These are phyloP conservation scores for Glyptemys insculpta DNA, from an alignment of 2,797 vertebrate genomes.

Conservation along the genomic window DNA sequence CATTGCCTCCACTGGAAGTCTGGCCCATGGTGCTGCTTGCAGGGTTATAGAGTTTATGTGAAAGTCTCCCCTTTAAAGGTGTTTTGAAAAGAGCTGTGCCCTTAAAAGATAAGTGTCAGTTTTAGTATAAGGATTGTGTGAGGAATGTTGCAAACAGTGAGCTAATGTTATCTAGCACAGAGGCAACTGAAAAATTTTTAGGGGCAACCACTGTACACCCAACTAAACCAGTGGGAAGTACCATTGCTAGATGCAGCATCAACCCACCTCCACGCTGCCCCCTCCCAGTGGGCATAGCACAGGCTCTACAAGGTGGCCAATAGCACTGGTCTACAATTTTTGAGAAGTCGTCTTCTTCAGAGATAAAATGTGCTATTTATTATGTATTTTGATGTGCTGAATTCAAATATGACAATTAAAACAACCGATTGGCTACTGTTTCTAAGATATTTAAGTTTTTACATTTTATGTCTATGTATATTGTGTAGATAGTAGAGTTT, in stretches of 20 bases:
- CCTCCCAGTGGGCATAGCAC: not conserved
- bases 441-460: too few species aligned
- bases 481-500: too few species aligned
- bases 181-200: not conserved
- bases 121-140: not conserved
- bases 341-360: too few species aligned
- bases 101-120: not conserved
- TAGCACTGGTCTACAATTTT: too few species aligned
- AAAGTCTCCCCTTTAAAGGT: slow-evolving; percentile 14
- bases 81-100: not conserved
- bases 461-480: too few species aligned
- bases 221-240: not conserved
- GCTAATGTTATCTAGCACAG: not conserved
- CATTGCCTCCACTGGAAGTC: not conserved
- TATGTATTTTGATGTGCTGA: too few species aligned
- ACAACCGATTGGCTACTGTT: too few species aligned
- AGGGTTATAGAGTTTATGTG: not conserved
- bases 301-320: not conserved
- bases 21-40: not conserved
- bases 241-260: not conserved
- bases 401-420: too few species aligned
- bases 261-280: not conserved
- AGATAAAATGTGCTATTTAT: too few species aligned
- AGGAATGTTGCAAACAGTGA: not conserved
- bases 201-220: not conserved